These are phyloP conservation scores for Stegana nigrithorax DNA, from an alignment of 2,888 invertebrate species.

Conservation along the genomic window DNA sequence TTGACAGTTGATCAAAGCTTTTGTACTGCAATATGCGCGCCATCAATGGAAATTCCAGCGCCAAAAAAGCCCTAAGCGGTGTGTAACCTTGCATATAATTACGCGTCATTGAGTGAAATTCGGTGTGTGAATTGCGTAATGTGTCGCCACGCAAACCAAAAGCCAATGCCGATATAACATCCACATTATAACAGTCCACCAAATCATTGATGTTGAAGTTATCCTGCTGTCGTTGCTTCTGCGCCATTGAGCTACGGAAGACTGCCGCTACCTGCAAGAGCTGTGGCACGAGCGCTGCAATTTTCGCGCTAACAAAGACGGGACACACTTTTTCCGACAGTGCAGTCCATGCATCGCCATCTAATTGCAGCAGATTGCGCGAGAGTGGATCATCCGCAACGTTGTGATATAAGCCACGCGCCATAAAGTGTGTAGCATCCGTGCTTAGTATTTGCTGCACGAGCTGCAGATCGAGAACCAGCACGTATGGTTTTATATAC, in stretches of 20 bases:
- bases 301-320: conserved; percentile 54
- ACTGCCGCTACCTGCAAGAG: conserved; percentile 44
- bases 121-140: conserved; percentile 58
- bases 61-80: conserved; percentile 47
- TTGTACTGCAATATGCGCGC: conserved; percentile 49
- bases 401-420: conserved; percentile 62
- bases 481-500: conserved; percentile 51
- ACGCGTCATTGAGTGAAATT: conserved; percentile 60
- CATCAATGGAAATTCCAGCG: conserved; percentile 47
- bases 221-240: conserved; percentile 41
- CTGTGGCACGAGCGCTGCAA: conserved; percentile 50
- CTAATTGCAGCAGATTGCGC: conserved; percentile 66
- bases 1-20: conserved; percentile 39
- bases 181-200: conserved; percentile 69
- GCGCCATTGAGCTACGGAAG: conserved; percentile 48
- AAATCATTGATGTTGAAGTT: conserved; percentile 67
- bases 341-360: conserved; percentile 66
- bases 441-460: conserved; percentile 54
- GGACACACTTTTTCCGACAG: conserved; percentile 54
- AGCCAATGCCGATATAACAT: conserved; percentile 69
- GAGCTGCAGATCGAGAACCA: conserved; percentile 63
- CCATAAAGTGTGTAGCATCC: conserved; percentile 60
- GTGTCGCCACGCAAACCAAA: conserved; percentile 69
- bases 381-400: conserved; percentile 64
- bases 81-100: conserved; percentile 43